A percentile compares a stretch with the other conserved stretches of the same genome.
phyloP scores from a whole-genome alignment of 2,113 vertebrate genomes.

The Holacanthus passer region DNA sequence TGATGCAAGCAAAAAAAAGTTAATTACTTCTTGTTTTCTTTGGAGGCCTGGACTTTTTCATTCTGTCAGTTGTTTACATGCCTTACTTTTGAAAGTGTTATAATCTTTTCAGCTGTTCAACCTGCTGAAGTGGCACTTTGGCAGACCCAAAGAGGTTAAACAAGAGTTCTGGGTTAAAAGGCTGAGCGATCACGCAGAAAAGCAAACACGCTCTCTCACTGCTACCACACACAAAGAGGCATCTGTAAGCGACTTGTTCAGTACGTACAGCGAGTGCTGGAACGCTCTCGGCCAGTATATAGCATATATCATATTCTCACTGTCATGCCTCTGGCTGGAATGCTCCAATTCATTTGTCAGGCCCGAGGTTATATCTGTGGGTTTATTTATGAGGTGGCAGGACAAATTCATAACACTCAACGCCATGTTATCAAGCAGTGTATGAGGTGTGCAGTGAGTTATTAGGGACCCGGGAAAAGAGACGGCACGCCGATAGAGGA shows the following conservation, averaged over 20 bases:
- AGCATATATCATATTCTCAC: slow-evolving; percentile 33
- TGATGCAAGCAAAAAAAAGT: background rate
- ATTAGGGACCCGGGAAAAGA: background rate
- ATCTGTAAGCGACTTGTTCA: slow-evolving; percentile 39
- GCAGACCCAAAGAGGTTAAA: slow-evolving; percentile 6
- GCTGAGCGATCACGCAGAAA: slow-evolving; percentile 15
- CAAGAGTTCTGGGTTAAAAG: slow-evolving; percentile 26
- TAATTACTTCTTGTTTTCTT: background rate
- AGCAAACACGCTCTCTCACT: slow-evolving; percentile 28
- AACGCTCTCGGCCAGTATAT: slow-evolving; percentile 3
- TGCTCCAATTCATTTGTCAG: background rate
- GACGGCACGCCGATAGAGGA: background rate
- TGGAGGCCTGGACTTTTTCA: background rate
- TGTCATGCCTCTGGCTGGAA: background rate
- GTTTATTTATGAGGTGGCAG: slow-evolving; percentile 14
- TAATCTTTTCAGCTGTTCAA: background rate
- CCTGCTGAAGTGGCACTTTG: slow-evolving; percentile 29
- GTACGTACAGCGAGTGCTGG: slow-evolving; percentile 26
- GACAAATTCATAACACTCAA: background rate
- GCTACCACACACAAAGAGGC: slow-evolving; percentile 13
- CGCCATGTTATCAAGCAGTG: background rate
- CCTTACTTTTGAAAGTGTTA: background rate
- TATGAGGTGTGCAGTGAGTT: background rate
- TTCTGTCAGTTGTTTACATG: background rate
- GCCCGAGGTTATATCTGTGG: background rate